Base-by-base conservation (phyloP, 2,113 vertebrate species). In the Laticauda colubrina region DNA sequence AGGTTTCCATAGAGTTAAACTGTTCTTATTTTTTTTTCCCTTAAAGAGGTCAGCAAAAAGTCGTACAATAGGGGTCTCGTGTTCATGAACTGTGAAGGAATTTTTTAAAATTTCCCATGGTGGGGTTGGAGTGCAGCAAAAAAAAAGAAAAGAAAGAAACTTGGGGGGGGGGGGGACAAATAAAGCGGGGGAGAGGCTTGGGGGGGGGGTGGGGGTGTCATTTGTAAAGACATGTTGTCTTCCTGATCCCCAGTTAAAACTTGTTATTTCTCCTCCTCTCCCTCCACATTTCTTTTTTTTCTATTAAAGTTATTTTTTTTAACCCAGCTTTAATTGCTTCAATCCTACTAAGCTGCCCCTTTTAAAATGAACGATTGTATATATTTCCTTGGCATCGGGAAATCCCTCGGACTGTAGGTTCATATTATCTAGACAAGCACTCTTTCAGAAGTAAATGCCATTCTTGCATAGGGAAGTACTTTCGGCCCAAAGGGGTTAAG, bases 401-500 rank as follows among this genome's bases (percentile, higher is more conserved):
- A 96, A 97, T 95, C 96, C 96, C 92, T 96, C 92, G 95, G 96
- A 92, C 91, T 57, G 86, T 0, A 24, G 96, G 93, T 95, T 96
- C 93, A 3, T 95, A 95, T 93, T 96, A 93, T 93, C 97, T 90
- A 97, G 96, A 97, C 97, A 97, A 97, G 95, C 96, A 93, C 89
- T 94, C 97, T 97, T 96, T 96, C 95, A 96, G 96, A 95, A 97
- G 94, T 94, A 97, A 97, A 97, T 97, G 97, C 96, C 97, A 97
- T 98, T 97, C 97, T 97, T 97, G 97, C 97, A 95, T 95, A 96
- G 96, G 96, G 96, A 97, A 97, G 96, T 97, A 97, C 95, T 97
- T 96, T 97, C 97, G 97, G 97, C 97, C 96, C 87, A 96, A 98
- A 98, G 98, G 98, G 98, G 98, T 99, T 99, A 99, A 99, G 97